Conservation (phyloP, 2,113 vertebrate genomes). For the Regulus satrapa region DNA sequence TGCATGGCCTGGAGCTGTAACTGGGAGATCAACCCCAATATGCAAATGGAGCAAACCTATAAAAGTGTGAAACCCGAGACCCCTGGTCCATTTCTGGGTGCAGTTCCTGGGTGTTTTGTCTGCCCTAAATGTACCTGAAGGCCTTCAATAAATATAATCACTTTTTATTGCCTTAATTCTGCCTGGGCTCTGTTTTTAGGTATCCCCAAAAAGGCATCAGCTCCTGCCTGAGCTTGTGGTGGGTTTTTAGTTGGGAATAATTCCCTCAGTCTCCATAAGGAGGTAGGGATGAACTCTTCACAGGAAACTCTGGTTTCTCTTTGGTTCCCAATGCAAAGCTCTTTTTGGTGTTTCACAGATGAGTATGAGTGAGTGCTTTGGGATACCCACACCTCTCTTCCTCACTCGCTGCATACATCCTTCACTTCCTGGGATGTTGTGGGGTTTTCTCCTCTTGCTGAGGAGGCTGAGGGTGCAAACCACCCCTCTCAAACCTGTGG, state of each 20-base stretch:
- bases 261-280: background rate
- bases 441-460: background rate
- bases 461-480: background rate
- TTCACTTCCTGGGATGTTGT: rapidly evolving
- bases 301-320: background rate
- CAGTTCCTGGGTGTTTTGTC: background rate
- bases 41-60: too few species aligned
- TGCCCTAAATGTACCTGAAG: background rate
- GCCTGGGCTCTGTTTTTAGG: background rate
- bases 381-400: background rate
- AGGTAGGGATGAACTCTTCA: background rate
- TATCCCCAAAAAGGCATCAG: background rate
- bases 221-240: background rate
- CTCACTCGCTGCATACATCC: background rate
- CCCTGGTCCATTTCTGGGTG: background rate
- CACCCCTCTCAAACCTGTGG: background rate
- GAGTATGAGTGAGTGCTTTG: background rate
- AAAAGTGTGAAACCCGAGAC: background rate
- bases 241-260: background rate
- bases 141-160: background rate
- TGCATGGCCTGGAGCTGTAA: too few species aligned
- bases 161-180: background rate
- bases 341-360: background rate
- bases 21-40: too few species aligned
- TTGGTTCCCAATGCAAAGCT: background rate